Evolutionary conservation across 2,113 vertebrate genomes (phyloP), one percentile per base, ranked within the genome.

Genomic region (Epinephelus fuscoguttatus): DNA sequence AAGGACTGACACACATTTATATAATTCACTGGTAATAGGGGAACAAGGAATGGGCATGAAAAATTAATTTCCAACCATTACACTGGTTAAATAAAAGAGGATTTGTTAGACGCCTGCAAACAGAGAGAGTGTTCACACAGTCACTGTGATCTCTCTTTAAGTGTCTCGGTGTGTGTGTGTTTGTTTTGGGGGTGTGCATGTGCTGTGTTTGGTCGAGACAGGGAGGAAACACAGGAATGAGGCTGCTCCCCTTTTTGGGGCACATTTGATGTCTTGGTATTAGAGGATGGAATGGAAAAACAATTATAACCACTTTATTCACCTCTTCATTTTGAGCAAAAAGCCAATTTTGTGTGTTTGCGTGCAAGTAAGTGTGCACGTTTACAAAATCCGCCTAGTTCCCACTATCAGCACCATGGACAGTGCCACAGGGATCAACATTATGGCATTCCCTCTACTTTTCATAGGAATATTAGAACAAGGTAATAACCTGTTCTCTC

Each of bases 381-480:
- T 75, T 40, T 40, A 45, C 42, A 66, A 12, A 82, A 70, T 55
- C 25, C 25, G 62, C 6, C 19, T 18, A 40, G 15, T 30, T 64
- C 79, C 25, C 19, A 14, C 45, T 76, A 62, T 86, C 80, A 73
- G 78, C 63, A 82, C 78, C 75, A 75, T 30, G 80, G 76, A 84
- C 69, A 85, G 80, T 7, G 84, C 86, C 76, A 84, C 55, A 64
- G 74, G 86, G 75, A 87, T 89, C 60, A 90, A 89, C 79, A 88
- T 12, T 64, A 23, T 19, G 19, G 27, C 50, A 63, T 66, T 55
- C 15, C 15, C 45, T 70, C 40, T 27, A 77, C 64, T 67, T 85
- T 78, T 72, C 70, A 75, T 42, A 23, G 75, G 13, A 76, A 77
- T 77, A 68, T 84, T 80, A 83, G 53, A 78, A 77, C 59, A 82